A percentile compares a stretch with the other conserved stretches of the same genome.
Evolutionary conservation across 2,113 vertebrate species (phyloP).

Genomic region (Osmerus eperlanus): DNA sequence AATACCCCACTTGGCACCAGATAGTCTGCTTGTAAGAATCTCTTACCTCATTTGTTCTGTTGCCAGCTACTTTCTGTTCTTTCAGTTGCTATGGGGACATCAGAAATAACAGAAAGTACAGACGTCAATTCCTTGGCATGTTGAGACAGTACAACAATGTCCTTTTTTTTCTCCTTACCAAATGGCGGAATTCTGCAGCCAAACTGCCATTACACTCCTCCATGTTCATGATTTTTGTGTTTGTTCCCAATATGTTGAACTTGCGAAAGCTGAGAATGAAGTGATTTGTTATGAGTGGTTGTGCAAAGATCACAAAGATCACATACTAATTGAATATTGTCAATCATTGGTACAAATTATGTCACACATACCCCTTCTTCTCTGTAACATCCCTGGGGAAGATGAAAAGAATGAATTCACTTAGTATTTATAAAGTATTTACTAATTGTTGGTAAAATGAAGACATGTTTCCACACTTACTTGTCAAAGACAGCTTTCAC

Average conservation of each 20-base stretch:
- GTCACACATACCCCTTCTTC: slow-evolving; percentile 85
- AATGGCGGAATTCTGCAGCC: slow-evolving; percentile 93
- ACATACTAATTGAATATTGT: background rate
- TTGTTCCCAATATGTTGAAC: slow-evolving; percentile 96
- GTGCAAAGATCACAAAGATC: background rate
- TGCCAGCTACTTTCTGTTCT: slow-evolving; percentile 89
- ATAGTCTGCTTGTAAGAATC: background rate
- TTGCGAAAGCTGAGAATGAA: slow-evolving; percentile 81
- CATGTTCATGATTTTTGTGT: slow-evolving; percentile 98
- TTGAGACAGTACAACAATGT: background rate
- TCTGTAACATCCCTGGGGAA: slow-evolving; percentile 87
- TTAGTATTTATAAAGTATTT: background rate
- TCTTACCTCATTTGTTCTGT: slow-evolving; percentile 89
- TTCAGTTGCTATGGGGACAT: slow-evolving; percentile 85
- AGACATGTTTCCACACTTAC: slow-evolving; percentile 68
- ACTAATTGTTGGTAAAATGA: background rate
- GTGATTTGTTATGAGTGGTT: background rate
- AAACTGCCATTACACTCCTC: slow-evolving; percentile 97
- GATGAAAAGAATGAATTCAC: slow-evolving; percentile 5
- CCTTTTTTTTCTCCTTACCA: slow-evolving; percentile 71
- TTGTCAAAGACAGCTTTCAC: slow-evolving; percentile 95
- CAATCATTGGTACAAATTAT: background rate
- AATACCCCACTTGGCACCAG: background rate
- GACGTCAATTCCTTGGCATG: background rate
- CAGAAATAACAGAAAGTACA: background rate